These are phyloP conservation scores for Ifrita kowaldi DNA, from an alignment of 2,113 vertebrate species.

Conservation along the genomic window DNA sequence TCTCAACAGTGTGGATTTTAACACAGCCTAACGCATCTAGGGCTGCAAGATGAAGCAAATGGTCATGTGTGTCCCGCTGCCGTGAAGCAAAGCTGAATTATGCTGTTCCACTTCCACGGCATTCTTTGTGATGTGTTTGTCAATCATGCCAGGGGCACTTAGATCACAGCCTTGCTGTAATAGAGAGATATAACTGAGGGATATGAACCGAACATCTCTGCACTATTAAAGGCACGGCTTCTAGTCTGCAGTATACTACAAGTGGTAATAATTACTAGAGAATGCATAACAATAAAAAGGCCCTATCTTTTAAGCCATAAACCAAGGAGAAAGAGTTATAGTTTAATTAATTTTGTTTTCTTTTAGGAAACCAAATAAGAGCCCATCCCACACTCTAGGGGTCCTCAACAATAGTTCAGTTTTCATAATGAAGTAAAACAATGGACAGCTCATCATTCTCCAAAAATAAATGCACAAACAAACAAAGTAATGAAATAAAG, in stretches of 20 bases:
- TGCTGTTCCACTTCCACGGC: not conserved
- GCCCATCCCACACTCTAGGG: not conserved
- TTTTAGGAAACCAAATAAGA: conserved; percentile 18
- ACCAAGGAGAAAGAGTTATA: conserved; percentile 16
- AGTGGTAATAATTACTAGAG: conserved; percentile 34
- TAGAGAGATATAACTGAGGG: not conserved
- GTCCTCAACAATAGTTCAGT: not conserved
- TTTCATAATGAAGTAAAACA: conserved; percentile 39
- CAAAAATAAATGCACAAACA: conserved; percentile 55
- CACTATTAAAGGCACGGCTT: not conserved
- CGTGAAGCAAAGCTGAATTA: not conserved
- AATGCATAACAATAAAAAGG: conserved; percentile 28
- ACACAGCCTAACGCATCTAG: not conserved
- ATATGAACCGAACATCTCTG: not conserved
- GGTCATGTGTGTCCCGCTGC: not conserved
- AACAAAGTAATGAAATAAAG: conserved; percentile 43
- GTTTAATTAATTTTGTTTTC: conserved; percentile 52
- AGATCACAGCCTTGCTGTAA: not conserved
- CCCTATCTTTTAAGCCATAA: conserved; percentile 37
- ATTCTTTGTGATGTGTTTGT: not conserved
- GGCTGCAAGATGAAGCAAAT: not conserved
- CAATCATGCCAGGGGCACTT: not conserved
- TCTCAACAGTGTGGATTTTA: not conserved
- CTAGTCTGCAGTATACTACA: not conserved
- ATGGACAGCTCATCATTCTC: conserved; percentile 27